Evolutionary conservation across 2,888 invertebrate species (phyloP).

Genomic region (Rotaria magnacalcarata): DNA sequence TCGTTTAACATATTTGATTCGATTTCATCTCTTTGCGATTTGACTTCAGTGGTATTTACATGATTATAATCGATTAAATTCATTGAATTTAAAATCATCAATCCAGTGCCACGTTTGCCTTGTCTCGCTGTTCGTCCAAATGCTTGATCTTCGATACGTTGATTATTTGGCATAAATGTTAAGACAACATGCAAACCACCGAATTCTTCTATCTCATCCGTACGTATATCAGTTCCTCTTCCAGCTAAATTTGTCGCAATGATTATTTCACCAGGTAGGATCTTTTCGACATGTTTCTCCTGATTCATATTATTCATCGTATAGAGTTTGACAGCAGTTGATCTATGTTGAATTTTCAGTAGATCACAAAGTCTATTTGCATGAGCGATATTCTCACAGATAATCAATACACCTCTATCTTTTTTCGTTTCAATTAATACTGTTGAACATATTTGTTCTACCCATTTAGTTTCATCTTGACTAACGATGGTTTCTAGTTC

Average conservation of each 20-base stretch:
- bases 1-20: constrained; percentile 27
- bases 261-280: constrained; percentile 46
- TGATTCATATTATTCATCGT: constrained; percentile 45
- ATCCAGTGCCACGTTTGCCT: constrained; percentile 47
- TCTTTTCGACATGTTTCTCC: constrained; percentile 40
- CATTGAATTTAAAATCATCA: constrained; percentile 46
- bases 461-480: constrained; percentile 42
- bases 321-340: constrained; percentile 37
- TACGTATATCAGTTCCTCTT: constrained; percentile 48
- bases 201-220: constrained; percentile 42
- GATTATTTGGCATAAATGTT: constrained; percentile 48
- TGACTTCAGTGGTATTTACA: constrained; percentile 9
- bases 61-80: constrained; percentile 15
- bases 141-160: constrained; percentile 48
- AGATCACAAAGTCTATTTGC: constrained; percentile 35
- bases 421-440: constrained; percentile 48
- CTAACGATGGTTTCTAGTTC: constrained; percentile 41
- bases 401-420: constrained; percentile 40
- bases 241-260: constrained; percentile 48
- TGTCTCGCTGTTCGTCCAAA: constrained; percentile 48
- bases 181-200: constrained; percentile 48
- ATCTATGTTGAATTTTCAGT: neutral
- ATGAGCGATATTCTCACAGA: constrained; percentile 47
- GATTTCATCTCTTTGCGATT: neutral
- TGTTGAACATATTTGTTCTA: constrained; percentile 36